Base-by-base conservation (phyloP, 2,888 invertebrate genomes). In the Caenorhabditis sp. region DNA sequence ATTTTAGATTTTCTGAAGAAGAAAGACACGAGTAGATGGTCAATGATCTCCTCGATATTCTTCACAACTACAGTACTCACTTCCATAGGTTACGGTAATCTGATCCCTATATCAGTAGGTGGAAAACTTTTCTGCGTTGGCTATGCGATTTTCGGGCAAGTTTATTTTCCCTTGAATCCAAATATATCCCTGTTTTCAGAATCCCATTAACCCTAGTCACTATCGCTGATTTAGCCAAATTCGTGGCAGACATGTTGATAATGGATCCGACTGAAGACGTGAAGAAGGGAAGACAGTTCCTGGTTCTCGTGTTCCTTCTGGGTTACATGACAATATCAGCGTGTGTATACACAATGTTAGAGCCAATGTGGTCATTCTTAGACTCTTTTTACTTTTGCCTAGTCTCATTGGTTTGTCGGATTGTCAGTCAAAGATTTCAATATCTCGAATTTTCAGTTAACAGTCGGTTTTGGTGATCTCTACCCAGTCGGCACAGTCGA, bases 331-430 rank as follows among this genome's bases (percentile, higher is more conserved):
- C 85, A 24, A 74, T 88, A 6, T 83, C 87, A 5, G 90, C 90
- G 3, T 71, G 83, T 53, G 82, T 87, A 3, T 90, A 87, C 70
- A 82, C 84, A n/a, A 58, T 82, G 20, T 58, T 89, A n/a, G 87
- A 88, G 47, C 84, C 85, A 1, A 80, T 79, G 32, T 91, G 91
- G 91, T 84, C 84, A 8, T 88, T 89, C 56, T 55, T 90, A 8
- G 90, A 91, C 64, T 83, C 89, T 2, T 89, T 91, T 79, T 91
- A 91, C 77, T 91, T 91, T 67, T 89, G 89, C 60, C 78, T 91
- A 20, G 89, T 91, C 18, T 91, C 91, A 1, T 60, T 91, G 86
- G 90, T 90, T 5, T 13, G 40, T 13, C n/a, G n/a, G n/a, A n/a
- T n/a, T n/a, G n/a, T n/a, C n/a, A n/a, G n/a, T n/a, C n/a, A n/a